Base-by-base conservation (phyloP, 2,113 vertebrate genomes). In the Hiodon alosoides region DNA sequence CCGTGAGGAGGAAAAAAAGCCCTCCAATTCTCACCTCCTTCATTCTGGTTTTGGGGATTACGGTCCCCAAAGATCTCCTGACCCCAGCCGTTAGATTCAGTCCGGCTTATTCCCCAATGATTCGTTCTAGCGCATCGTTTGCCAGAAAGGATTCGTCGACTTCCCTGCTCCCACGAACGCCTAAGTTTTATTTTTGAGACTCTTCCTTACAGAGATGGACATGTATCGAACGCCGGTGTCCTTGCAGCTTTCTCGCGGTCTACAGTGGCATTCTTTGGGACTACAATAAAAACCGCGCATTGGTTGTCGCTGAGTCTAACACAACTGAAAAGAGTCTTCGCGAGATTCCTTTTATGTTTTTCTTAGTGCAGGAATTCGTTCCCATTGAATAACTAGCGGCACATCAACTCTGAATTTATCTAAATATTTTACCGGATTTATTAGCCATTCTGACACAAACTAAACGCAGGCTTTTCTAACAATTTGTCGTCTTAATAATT, bases 191-290 rank as follows among this genome's bases (percentile, higher is more conserved):
- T 62, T 81, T 83, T 68, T 59, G 51, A 31, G 71, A 64, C 31
- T 84, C 83, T 52, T 85, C 79, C 8, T 80, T 82, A n/a, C 86
- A 83, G 75, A 88, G 75, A 62, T 1, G 2, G 86, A 84, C 9
- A 82, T 47, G 86, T 60, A 0, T 84, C 72, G 0, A 84, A 80
- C 4, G 81, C 83, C 64, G 84, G 76, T 4, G 77, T 77, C 68
- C 86, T 68, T 17, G 88, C 82, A n/a, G 78, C 76, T 47, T 80
- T 68, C 9, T 88, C 85, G 0, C 67, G 58, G 57, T 84, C 84
- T 74, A 83, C 82, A 54, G 88, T 67, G 47, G 86, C 88, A 64
- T 85, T 80, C 0, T 83, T 83, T n/a, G 82, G 77, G 2, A 89
- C 83, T 9, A 79, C 81, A 57, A 78, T 75, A 51, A 87, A 80